Base-by-base conservation (phyloP, 1,140 invertebrate species). In the Bradysia coprophila region DNA sequence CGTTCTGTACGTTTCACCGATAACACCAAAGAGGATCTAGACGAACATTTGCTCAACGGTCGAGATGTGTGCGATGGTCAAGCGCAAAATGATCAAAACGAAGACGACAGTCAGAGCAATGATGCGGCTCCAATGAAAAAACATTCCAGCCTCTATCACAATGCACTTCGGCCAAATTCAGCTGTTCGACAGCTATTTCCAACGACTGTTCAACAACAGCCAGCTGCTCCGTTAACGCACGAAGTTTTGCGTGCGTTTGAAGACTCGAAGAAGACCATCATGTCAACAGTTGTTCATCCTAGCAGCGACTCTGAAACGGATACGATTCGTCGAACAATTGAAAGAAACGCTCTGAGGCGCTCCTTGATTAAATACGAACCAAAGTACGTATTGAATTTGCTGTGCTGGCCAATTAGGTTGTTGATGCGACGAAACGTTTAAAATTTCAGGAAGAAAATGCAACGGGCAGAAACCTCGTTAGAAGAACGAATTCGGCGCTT, bases 401-500 rank as follows among this genome's bases (percentile, higher is more conserved):
- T 34, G 13, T 34, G 32, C n/a, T 34, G 18, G 11, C 13, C 18
- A 15, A 8, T 4, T 13, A 34, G 4, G 18, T n/a, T n/a, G n/a
- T n/a, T n/a, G n/a, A 41, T 46, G 21, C 41, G 44, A 62, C 0
- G 21, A 19, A 5, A 15, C 18, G 21, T 36, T 15, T 15, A n/a
- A n/a, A n/a, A 36, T 28, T 43, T 10, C 42, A 61, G 59, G 22
- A 69, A 67, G 16, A 36, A 54, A 69, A 68, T 46, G 56, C 59
- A 39, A 61, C 63, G 45, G 72, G 69, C 52, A 38, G 69, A 72
- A 46, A 72, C 71, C 43, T 82, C 81, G 1, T 55, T 88, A 13
- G 78, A 82, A 20, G 84, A 88, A 48, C 67, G 81, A 37, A 86
- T 87, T 43, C 73, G 79, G 33, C 75, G 82, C 48, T 59, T 87